Percentiles rank a stretch among this genome's conserved stretches.
Evolutionary conservation across 2,797 vertebrate genomes (phyloP).

Genomic region (Sebastes glaucus): DNA sequence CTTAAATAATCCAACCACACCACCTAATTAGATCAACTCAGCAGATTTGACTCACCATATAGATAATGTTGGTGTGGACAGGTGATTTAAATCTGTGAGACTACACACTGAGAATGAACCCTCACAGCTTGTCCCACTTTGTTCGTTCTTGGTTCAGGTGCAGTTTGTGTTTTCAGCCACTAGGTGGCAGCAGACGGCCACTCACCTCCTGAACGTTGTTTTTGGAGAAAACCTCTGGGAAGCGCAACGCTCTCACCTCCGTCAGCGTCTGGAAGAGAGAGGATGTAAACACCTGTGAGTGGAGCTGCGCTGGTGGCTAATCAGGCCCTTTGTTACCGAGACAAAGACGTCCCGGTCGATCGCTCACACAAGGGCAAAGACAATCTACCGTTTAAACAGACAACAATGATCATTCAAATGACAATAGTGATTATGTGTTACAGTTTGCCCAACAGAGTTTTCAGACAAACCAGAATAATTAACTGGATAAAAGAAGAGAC

Average conservation of each 20-base stretch:
- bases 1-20: not conserved
- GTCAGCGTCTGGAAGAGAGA: conserved; percentile 88
- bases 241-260: conserved; percentile 89
- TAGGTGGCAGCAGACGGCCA: conserved; percentile 56
- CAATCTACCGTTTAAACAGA: not conserved
- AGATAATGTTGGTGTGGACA: not conserved
- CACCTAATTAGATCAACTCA: not conserved
- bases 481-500: not conserved
- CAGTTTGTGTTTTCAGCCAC: conserved; percentile 5
- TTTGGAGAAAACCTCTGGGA: conserved; percentile 90
- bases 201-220: conserved; percentile 93
- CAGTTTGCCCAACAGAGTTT: conserved; percentile 4
- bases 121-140: not conserved
- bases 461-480: not conserved
- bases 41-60: not conserved
- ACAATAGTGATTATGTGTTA: not conserved
- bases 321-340: conserved; percentile 55
- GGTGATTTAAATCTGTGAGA: not conserved
- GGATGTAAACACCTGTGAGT: conserved; percentile 66
- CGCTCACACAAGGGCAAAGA: not conserved
- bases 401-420: not conserved
- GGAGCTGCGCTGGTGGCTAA: conserved; percentile 20
- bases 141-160: not conserved
- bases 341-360: conserved; percentile 27
- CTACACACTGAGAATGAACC: not conserved